Evolutionary conservation across 1,140 invertebrate species (phyloP).

Genomic region (Drosophila murphyi): DNA sequence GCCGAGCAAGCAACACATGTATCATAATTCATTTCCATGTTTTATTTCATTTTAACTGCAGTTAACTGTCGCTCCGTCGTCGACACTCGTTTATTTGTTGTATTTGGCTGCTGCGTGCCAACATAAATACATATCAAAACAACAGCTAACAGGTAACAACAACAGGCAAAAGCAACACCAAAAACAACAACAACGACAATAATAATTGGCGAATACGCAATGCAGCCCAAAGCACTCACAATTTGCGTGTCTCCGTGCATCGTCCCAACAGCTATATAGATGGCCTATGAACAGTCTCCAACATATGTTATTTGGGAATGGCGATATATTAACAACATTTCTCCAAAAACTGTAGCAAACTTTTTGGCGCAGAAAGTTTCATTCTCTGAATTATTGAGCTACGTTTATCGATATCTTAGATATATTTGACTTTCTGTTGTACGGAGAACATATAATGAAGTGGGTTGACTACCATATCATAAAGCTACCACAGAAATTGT

Average conservation of each 20-base stretch:
- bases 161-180: slow-evolving; percentile 41
- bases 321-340: slow-evolving; percentile 17
- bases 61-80: slow-evolving; percentile 20
- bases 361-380: slow-evolving; percentile 6
- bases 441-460: neutral
- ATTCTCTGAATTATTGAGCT: neutral
- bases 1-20: slow-evolving; percentile 69
- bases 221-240: slow-evolving; percentile 10
- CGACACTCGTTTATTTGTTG: slow-evolving; percentile 61
- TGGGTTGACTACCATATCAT: neutral
- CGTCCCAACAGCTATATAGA: neutral
- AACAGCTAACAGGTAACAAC: slow-evolving; percentile 37
- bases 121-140: slow-evolving; percentile 71
- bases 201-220: slow-evolving; percentile 28
- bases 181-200: slow-evolving; percentile 38
- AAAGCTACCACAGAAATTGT: neutral
- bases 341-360: slow-evolving; percentile 52
- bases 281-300: neutral
- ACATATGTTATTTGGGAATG: neutral
- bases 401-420: neutral
- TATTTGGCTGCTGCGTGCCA: slow-evolving; percentile 65
- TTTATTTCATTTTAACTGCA: slow-evolving; percentile 74
- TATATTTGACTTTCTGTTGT: neutral
- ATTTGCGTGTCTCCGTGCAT: neutral
- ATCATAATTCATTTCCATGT: slow-evolving; percentile 83